These are phyloP conservation scores for Drosophila tanythrix DNA, from an alignment of 2,888 invertebrate genomes.

Conservation along the genomic window DNA sequence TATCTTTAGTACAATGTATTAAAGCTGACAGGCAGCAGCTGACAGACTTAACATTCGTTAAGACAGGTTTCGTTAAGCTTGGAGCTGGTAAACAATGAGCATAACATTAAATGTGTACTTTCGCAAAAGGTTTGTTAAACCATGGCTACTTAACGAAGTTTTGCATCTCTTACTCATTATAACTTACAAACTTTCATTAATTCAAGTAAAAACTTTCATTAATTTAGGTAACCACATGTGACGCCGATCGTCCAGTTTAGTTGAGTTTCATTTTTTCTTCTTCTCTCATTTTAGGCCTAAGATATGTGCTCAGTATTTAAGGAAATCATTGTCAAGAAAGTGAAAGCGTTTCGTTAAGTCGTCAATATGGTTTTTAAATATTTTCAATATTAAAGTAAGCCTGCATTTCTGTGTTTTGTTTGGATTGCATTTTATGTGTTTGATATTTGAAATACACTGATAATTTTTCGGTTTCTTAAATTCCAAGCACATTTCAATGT, in stretches of 20 bases:
- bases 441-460: not conserved
- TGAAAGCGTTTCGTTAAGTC: not conserved
- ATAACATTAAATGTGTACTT: not conserved
- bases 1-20: slow-evolving; percentile 1
- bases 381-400: not conserved
- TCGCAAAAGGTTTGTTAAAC: not conserved
- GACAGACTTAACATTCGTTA: slow-evolving; percentile 12
- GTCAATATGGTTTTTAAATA: not conserved
- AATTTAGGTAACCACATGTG: not conserved
- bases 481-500: no score
- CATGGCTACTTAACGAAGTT: not conserved
- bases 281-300: not conserved
- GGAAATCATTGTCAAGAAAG: not conserved
- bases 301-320: not conserved
- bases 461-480: not conserved
- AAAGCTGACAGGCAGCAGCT: not conserved
- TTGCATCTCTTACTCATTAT: not conserved
- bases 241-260: slow-evolving; percentile 1
- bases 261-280: not conserved
- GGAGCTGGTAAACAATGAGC: not conserved
- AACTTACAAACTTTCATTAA: not conserved
- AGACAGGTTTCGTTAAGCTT: slow-evolving; percentile 11
- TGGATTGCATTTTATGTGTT: not conserved
- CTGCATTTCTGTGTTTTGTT: not conserved
- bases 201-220: not conserved